phyloP scores from a whole-genome alignment of 2,888 invertebrate species.

The Atethmia centrago region DNA sequence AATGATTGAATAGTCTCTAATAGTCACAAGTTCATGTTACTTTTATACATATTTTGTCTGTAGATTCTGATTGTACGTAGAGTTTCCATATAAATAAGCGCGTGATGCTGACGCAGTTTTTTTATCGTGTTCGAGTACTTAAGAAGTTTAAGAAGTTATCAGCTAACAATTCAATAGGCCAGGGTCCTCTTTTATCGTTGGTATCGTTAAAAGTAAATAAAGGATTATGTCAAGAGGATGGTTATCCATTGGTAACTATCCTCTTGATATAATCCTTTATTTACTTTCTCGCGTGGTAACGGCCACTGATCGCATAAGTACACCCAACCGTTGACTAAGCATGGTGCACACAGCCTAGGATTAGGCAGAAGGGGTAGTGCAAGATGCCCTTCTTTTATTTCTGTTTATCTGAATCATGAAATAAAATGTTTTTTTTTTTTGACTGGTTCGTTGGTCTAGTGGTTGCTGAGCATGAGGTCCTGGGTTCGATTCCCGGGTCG shows the following conservation, averaged over 20 bases:
- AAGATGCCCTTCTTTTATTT: no score
- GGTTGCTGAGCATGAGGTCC: no score
- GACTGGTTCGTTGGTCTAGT: no score
- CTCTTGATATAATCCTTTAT: no score
- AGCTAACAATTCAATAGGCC: constrained; percentile 36
- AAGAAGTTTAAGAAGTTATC: constrained; percentile 14
- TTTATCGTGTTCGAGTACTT: constrained; percentile 9
- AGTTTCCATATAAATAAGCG: not conserved
- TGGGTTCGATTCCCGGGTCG: no score
- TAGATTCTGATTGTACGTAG: not conserved
- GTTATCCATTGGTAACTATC: not conserved
- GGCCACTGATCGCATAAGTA: not conserved
- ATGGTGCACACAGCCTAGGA: not conserved
- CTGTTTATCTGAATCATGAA: no score
- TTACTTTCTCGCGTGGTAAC: not conserved
- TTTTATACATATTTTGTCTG: not conserved
- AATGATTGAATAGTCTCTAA: no score
- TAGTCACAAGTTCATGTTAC: not conserved
- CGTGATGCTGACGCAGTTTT: not conserved
- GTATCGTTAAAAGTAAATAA: constrained; percentile 39
- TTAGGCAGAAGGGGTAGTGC: no score
- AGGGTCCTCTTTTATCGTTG: constrained; percentile 36
- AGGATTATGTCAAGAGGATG: constrained; percentile 41
- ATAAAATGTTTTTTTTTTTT: no score
- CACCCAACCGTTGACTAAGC: not conserved